Percentiles rank a stretch among this genome's conserved stretches.
These are phyloP conservation scores for Tholera decimalis DNA, from an alignment of 2,888 invertebrate species.

Conservation along the genomic window DNA sequence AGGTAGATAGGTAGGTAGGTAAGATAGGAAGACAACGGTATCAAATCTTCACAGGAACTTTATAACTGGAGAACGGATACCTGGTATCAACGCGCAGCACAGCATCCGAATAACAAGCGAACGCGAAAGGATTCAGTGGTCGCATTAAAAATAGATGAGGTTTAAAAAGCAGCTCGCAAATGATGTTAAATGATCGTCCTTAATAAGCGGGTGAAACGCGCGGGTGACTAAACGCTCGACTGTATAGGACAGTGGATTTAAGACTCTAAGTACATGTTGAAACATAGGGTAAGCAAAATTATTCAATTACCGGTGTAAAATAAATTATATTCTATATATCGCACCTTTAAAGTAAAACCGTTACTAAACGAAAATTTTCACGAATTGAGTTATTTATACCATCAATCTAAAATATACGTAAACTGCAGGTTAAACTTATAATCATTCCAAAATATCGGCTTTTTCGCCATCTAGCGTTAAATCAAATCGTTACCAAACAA, in stretches of 20 bases:
- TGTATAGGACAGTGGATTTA: neutral
- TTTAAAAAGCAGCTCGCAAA: conserved; percentile 87
- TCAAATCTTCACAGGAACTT: conserved; percentile 61
- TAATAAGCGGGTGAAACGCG: conserved; percentile 75
- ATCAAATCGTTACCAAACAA: too few relatives aligned
- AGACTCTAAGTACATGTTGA: neutral
- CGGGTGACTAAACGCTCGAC: conserved; percentile 39
- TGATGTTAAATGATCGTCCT: conserved; percentile 84
- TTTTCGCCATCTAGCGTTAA: too few relatives aligned
- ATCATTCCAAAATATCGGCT: too few relatives aligned
- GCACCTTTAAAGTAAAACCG: too few relatives aligned
- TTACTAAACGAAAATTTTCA: too few relatives aligned
- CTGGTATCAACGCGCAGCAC: conserved; percentile 76
- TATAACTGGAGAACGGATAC: conserved; percentile 65
- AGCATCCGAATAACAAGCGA: conserved; percentile 85
- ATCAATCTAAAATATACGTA: too few relatives aligned
- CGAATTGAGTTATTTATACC: too few relatives aligned
- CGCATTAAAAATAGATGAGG: conserved; percentile 88
- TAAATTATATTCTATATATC: too few relatives aligned
- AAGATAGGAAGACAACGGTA: conserved; percentile 56
- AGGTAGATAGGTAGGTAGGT: too few relatives aligned
- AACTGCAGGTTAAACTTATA: too few relatives aligned
- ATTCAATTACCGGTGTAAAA: too few relatives aligned
- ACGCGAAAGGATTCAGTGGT: conserved; percentile 83
- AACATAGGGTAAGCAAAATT: too few relatives aligned